These are phyloP conservation scores for Sycophaga agraensis DNA, from an alignment of 1,140 invertebrate species.

Conservation along the genomic window DNA sequence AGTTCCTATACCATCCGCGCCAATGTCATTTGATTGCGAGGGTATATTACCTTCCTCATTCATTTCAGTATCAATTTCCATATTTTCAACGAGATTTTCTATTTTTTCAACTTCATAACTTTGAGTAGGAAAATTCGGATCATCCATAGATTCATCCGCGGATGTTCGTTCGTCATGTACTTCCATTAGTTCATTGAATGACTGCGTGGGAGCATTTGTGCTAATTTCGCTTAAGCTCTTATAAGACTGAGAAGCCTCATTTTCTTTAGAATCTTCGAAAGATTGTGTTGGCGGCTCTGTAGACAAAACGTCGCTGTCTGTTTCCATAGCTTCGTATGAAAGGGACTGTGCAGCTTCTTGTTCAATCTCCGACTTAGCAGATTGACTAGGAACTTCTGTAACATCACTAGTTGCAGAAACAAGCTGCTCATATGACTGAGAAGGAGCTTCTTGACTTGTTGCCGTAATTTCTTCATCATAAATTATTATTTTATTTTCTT, in stretches of 20 bases:
- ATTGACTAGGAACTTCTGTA: slow-evolving; percentile 48
- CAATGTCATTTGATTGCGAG: slow-evolving; percentile 53
- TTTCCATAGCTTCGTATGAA: slow-evolving; percentile 42
- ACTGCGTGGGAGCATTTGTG: slow-evolving; percentile 50
- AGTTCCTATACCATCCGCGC: slow-evolving; percentile 48
- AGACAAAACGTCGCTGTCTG: slow-evolving; percentile 31
- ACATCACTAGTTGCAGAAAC: slow-evolving; percentile 33
- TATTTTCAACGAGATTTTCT: slow-evolving; percentile 41
- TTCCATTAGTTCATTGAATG: slow-evolving; percentile 47
- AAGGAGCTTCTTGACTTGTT: slow-evolving; percentile 45
- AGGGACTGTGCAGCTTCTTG: slow-evolving; percentile 43
- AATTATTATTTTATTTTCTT: slow-evolving; percentile 30
- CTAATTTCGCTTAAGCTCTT: slow-evolving; percentile 33
- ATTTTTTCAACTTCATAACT: slow-evolving; percentile 51
- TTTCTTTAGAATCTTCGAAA: slow-evolving; percentile 44
- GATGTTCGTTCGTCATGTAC: slow-evolving; percentile 36
- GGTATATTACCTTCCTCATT: slow-evolving; percentile 53
- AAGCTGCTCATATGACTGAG: slow-evolving; percentile 50
- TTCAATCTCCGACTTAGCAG: slow-evolving; percentile 46
- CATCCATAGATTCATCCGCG: slow-evolving; percentile 38
- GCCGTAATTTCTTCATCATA: slow-evolving; percentile 38
- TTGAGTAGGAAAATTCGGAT: slow-evolving; percentile 51
- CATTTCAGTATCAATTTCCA: slow-evolving; percentile 48
- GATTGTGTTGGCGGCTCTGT: slow-evolving; percentile 48
- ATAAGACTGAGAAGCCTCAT: slow-evolving; percentile 42